Evolutionary conservation across 1,140 invertebrate species (phyloP), one percentile per base, ranked within the genome.

Genomic region (Ephestia elutella): DNA sequence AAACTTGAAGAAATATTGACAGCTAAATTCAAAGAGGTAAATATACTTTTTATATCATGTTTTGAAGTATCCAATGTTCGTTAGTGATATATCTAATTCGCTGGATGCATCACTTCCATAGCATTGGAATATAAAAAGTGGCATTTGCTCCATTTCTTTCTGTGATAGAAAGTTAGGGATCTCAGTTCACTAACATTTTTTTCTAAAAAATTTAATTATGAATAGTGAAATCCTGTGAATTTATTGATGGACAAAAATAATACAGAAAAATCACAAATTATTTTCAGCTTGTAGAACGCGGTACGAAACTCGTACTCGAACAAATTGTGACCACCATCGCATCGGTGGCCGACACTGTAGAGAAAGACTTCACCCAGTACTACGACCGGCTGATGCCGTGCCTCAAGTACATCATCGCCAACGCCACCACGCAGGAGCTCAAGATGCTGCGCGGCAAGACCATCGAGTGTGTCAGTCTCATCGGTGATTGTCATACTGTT

Each of bases 401-500:
- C 80, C 91, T 99, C 21, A 99, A 99, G 85, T 99, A 97, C 76
- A 99, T 99, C 48, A 98, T 99, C 69, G 92, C 97, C 79, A 97
- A 99, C 89, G 97, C 97, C 2, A 96, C 93, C 63, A 93, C 93
- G 0, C 92, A 94, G 19, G 96, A 99, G 73, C 90, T 98, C 19
- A 95, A 96, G 74, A 90, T 99, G 79, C 90, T 99, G 5, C 91
- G 98, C 53, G 98, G 94, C 60, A 99, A 99, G 87, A 97, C 97
- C 0, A 99, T 99, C 68, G 99, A 99, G 87, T 99, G 99, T 81
- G 97, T 99, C 28, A 99, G 97, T 82, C 90, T 99, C 20, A 99
- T 99, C 83, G 99, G 98, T 89, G 56, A 60, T 77, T 70, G 11
- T n/a, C 32, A 8, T 38, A 38, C 32, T 11, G 2, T 2, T 38